Conservation (phyloP, 2,888 invertebrate genomes). For the Spilosoma lubricipeda region DNA sequence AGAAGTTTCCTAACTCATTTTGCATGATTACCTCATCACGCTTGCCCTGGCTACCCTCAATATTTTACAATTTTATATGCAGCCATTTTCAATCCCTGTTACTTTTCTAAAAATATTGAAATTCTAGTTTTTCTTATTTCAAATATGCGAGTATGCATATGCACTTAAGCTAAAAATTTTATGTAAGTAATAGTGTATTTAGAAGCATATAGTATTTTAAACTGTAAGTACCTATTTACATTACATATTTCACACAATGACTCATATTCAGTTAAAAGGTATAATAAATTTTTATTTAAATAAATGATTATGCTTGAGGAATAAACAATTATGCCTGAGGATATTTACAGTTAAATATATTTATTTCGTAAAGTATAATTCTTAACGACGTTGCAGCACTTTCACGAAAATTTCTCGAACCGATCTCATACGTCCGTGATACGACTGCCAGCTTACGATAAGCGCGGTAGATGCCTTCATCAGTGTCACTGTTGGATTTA, state of each 20-base stretch:
- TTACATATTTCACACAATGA: neutral
- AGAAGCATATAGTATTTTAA: no score
- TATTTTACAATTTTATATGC: neutral
- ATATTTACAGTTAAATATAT: neutral
- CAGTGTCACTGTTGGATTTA: conserved; percentile 8
- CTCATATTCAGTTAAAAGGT: no score
- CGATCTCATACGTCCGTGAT: conserved; percentile 9
- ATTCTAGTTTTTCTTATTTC: neutral
- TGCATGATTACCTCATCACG: conserved; percentile 1
- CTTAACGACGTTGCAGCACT: neutral
- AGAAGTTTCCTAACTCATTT: neutral
- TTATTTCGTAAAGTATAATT: neutral
- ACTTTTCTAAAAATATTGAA: neutral
- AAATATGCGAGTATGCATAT: neutral
- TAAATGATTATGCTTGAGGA: no score
- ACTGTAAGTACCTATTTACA: neutral
- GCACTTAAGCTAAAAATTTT: neutral
- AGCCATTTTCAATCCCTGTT: no score
- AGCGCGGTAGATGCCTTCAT: conserved; percentile 12
- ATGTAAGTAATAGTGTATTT: neutral
- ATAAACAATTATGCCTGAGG: neutral
- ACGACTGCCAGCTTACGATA: conserved; percentile 16
- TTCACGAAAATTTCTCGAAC: neutral
- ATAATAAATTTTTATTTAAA: no score
- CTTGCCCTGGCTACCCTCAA: neutral